Evolutionary conservation across 2,888 invertebrate species (phyloP), one percentile per base, ranked within the genome.

Genomic region (Amblyjoppa proteus): DNA sequence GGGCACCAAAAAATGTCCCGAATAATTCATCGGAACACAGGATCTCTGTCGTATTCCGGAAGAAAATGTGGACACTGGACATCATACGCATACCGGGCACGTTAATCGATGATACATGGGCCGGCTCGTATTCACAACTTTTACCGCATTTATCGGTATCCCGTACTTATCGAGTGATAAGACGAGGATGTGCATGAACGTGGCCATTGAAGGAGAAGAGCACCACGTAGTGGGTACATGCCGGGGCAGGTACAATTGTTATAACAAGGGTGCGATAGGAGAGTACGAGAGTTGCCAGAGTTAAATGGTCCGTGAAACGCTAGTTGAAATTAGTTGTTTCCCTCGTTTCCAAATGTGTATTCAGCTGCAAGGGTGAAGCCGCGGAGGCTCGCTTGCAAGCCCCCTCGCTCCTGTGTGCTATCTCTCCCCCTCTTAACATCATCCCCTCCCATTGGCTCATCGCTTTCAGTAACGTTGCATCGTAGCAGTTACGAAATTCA

Each of bases 301-400:
- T 93, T 93, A 92, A 93, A 93, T 93, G 93, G 92, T 81, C 89
- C 92, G 91, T 92, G 91, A 92, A 83, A 93, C 89, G 89, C 87
- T 90, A 92, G 92, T 93, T 93, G 88, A 90, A 92, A 93, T 93
- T 93, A 93, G 92, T 93, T 93, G 92, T 91, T 93, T 92, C 91
- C 64, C 88, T 85, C 74, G 87, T 87, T 85, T 66, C 84, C 79
- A 81, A 87, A 84, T 71, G 88, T 82, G 81, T 83, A 86, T 86
- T 79, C 87, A 78, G 56, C 58, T 81, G 81, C 49, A 71, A 76
- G 75, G 70, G 71, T 80, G 73, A 49, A 78, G 74, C 41, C 31
- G 38, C 51, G 25, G 64, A 16, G 75, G 75, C 45, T 75, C 51
- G 49, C 78, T 58, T 16, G 75, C 45, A 28, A 11, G 66, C 31